A percentile compares a stretch with the other conserved stretches of the same genome.
phyloP scores from a whole-genome alignment of 64 coral and sea anemone genomes.

The Catalaphyllia jardinei region DNA sequence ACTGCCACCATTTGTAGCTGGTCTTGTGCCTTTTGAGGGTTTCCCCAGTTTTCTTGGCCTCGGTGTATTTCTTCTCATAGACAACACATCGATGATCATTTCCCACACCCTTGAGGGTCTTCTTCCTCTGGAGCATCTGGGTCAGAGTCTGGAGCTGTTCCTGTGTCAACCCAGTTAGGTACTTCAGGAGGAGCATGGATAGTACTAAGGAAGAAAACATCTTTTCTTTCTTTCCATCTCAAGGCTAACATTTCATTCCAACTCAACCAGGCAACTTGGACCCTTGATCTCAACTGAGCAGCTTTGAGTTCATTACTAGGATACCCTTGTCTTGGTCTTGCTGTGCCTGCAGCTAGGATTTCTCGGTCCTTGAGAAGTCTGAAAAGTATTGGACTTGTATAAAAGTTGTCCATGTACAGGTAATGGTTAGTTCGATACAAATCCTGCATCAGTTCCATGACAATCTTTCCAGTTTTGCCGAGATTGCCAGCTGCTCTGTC shows the following conservation, averaged over 20 bases:
- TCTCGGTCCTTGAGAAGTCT: conserved; percentile 30
- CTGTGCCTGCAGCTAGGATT: conserved; percentile 27
- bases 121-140: neutral
- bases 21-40: conserved; percentile 2
- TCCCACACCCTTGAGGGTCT: neutral
- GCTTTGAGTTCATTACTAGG: conserved; percentile 25
- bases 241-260: conserved; percentile 23
- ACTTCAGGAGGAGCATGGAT: conserved; percentile 58
- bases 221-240: conserved; percentile 67
- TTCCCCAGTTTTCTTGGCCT: conserved; percentile 7
- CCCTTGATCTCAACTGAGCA: neutral
- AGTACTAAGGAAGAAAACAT: conserved; percentile 46
- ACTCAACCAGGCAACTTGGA: conserved; percentile 15
- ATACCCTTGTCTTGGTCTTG: conserved; percentile 31
- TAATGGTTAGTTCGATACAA: conserved; percentile 46
- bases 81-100: conserved; percentile 11
- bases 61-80: conserved; percentile 9
- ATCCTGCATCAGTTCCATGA: conserved; percentile 40
- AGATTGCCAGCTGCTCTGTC: conserved; percentile 15
- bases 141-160: conserved; percentile 50
- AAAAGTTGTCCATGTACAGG: conserved; percentile 50
- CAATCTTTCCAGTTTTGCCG: conserved; percentile 55
- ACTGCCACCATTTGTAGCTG: conserved; percentile 6
- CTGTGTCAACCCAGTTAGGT: conserved; percentile 25
- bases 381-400: conserved; percentile 44